Evolutionary conservation across 2,888 invertebrate genomes (phyloP), one percentile per base, ranked within the genome.

Genomic region (Nephrotoma appendiculata): DNA sequence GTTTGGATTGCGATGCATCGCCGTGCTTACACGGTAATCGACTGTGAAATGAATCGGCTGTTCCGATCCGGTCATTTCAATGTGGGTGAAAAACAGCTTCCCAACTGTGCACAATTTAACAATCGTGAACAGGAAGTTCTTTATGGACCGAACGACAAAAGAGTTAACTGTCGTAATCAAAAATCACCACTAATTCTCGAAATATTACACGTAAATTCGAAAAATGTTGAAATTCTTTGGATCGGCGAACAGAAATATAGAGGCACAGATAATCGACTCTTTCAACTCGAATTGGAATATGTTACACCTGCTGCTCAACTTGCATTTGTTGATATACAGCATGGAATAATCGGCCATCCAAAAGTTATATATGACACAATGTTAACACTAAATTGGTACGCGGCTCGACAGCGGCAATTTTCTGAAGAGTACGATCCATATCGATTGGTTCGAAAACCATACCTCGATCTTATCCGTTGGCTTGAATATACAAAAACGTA

Each of bases 31-130:
- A 88, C 89, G 15, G 87, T 90, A 5, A 90, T 91, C 43, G 90
- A 91, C 83, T 87, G 88, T 88, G 91, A 91, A 88, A 90, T 91
- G 87, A 90, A 90, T 88, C 89, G 91, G 5, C 88, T 91, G 1
- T 91, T 91, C 88, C 89, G 92, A 1, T 91, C 91, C 4, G 90
- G 90, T 31, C 91, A 91, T 87, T 91, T 91, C 87, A 89, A 89
- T 83, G 87, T 89, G 86, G 88, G 87, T 1, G 89, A 89, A 0
- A 88, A 89, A 1, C 86, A 87, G 15, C 85, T 87, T 0, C 19
- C 48, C 6, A 89, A 90, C 15, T 87, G 88, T 6, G 86, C 89
- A 5, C 87, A 88, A 7, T 91, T 91, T 85, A 88, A 88, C 0
- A 87, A 86, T 0, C 86, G 89, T 0, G 91, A 91, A 86, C 87